phyloP scores from a whole-genome alignment of 2,888 invertebrate genomes.

The Entomobrya multifasciata region DNA sequence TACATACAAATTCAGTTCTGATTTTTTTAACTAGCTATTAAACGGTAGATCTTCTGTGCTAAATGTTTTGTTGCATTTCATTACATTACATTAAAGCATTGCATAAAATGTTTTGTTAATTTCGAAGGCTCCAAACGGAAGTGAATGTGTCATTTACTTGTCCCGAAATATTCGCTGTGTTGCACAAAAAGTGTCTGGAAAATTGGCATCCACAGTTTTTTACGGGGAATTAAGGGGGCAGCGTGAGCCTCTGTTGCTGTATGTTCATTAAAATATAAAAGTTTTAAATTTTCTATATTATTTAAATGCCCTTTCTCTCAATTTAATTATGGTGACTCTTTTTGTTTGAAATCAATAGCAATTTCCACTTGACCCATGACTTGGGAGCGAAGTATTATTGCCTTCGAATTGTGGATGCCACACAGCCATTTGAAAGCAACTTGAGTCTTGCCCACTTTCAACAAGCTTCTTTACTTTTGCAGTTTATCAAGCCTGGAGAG shows the following conservation, averaged over 20 bases:
- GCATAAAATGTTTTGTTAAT: too few species aligned
- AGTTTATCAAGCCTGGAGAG: background rate
- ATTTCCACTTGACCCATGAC: background rate
- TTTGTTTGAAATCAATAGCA: too few species aligned
- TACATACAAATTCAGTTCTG: too few species aligned
- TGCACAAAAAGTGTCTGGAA: background rate
- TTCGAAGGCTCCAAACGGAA: background rate
- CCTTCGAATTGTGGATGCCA: background rate
- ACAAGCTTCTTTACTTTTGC: background rate
- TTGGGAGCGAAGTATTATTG: background rate
- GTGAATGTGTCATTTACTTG: slow-evolving; percentile 6
- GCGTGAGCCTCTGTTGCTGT: background rate
- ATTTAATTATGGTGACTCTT: too few species aligned
- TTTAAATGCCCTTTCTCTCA: too few species aligned
- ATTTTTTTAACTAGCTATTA: too few species aligned
- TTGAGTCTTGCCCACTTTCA: slow-evolving; percentile 3
- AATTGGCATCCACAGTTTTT: background rate
- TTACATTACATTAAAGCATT: too few species aligned
- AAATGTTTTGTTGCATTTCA: too few species aligned
- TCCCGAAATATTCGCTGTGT: background rate
- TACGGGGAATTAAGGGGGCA: background rate
- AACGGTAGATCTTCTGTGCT: too few species aligned
- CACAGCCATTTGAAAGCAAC: background rate
- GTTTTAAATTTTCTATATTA: too few species aligned
- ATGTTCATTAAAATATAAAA: background rate